Percentiles rank a stretch among this genome's conserved stretches.
Evolutionary conservation across 2,113 vertebrate genomes (phyloP).

Genomic region (Tragelaphus buxtoni): DNA sequence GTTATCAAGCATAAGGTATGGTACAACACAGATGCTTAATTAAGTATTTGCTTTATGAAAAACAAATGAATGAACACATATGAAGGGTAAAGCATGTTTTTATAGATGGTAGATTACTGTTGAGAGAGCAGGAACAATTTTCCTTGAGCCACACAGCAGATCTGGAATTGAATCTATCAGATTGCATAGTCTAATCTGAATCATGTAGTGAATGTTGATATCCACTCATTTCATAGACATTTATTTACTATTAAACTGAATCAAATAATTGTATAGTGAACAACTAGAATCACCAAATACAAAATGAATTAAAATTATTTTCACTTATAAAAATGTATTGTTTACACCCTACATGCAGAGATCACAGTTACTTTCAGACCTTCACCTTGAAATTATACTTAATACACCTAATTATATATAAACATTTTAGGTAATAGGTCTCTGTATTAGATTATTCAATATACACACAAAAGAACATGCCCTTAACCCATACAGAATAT

Average conservation of each 20-base stretch:
- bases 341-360: not conserved
- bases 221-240: not conserved
- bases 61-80: not conserved
- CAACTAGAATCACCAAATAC: not conserved
- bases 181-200: not conserved
- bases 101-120: not conserved
- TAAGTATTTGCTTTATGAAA: not conserved
- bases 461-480: not conserved
- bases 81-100: not conserved
- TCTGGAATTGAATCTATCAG: not conserved
- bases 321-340: not conserved
- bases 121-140: constrained; percentile 21
- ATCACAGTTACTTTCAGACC: not conserved
- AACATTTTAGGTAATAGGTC: not conserved
- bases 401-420: not conserved
- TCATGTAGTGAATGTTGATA: not conserved
- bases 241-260: not conserved
- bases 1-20: not conserved
- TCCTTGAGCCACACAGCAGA: not conserved
- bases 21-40: not conserved
- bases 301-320: not conserved
- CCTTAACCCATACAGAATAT: not conserved
- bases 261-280: not conserved
- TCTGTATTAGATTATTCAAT: not conserved
- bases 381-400: not conserved